Base-by-base conservation (phyloP, 2,797 vertebrate genomes). In the Heterohyrax brucei region DNA sequence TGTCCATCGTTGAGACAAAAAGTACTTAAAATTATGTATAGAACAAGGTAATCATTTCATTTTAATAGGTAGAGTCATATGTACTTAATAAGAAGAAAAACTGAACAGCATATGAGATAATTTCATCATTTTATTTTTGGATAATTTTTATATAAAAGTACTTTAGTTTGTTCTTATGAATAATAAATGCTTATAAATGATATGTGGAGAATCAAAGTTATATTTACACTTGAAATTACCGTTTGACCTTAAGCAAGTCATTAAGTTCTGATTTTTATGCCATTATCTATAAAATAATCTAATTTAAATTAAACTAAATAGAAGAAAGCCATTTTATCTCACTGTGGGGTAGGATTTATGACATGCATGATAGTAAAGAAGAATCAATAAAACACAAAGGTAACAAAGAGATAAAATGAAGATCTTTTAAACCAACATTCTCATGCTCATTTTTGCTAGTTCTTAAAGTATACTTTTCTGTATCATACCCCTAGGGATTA, bases 401-500 rank as follows among this genome's bases (percentile, higher is more conserved):
- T 73, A 79, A 19, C 3, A 92, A 53, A 89, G n/a, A 70, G 50
- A 26, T 82, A 77, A 83, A 85, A 72, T 66, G 4, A 73, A 79
- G 66, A 44, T 80, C 56, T 59, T 92, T 84, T n/a, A 95, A 83
- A 61, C 9, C 79, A n/a, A 44, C 33, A 79, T 73, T 75, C 77
- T 66, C 53, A 79, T 44, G 75, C 30, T 64, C 4, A 59, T 64
- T 64, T 87, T 78, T 79, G 3, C 39, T 68, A 61, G 24, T 73
- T 86, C 59, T 78, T 83, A 87, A 91, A 59, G 30, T 46, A 62
- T 59, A 59, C 28, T 78, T 39, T 75, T 28, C 3, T 87, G 87
- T 53, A 79, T 84, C 48, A 83, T 79, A 84, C 46, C 4, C 33
- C 3, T 56, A 14, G 28, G 16, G 13, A 62, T 16, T 87, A 28